Percentiles rank a stretch among this genome's conserved stretches.
Conservation (phyloP, 2,888 invertebrate species). For the Scaptomyza tumidula region DNA sequence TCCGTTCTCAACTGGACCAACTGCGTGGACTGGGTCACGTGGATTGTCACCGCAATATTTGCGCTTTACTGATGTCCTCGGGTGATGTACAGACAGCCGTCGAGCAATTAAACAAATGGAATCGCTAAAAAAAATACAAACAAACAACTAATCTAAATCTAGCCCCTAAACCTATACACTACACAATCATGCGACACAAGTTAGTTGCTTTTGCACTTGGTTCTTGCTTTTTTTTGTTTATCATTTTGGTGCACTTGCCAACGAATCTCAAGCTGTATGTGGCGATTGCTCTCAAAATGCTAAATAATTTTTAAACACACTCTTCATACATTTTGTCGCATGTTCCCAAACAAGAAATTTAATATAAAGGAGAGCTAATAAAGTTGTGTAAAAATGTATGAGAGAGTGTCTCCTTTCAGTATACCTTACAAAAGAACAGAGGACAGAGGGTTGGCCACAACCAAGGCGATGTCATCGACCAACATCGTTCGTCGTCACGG, state of each 20-base stretch:
- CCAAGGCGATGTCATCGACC: neutral
- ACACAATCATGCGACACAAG: neutral
- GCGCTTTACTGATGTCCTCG: conserved; percentile 51
- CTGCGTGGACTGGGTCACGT: conserved; percentile 46
- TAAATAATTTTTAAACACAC: conserved; percentile 5
- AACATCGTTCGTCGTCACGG: neutral
- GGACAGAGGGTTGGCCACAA: neutral
- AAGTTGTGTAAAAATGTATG: conserved; percentile 2
- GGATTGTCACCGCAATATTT: conserved; percentile 53
- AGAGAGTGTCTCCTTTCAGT: neutral
- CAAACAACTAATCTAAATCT: neutral
- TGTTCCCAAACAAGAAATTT: too few species aligned
- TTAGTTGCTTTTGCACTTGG: neutral
- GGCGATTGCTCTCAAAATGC: conserved; percentile 31
- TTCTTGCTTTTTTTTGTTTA: neutral
- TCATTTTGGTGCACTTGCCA: conserved; percentile 18
- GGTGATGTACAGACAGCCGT: conserved; percentile 57
- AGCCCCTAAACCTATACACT: neutral
- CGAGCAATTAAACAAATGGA: conserved; percentile 57
- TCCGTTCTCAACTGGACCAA: conserved; percentile 37
- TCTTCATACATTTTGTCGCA: conserved; percentile 2
- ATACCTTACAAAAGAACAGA: neutral
- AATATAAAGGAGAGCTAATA: conserved; percentile 5
- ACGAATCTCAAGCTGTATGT: conserved; percentile 3
- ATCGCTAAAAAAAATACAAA: conserved; percentile 12